phyloP scores from a whole-genome alignment of 53 echinoderm and acorn worm species.

The Holothuria scabra region DNA sequence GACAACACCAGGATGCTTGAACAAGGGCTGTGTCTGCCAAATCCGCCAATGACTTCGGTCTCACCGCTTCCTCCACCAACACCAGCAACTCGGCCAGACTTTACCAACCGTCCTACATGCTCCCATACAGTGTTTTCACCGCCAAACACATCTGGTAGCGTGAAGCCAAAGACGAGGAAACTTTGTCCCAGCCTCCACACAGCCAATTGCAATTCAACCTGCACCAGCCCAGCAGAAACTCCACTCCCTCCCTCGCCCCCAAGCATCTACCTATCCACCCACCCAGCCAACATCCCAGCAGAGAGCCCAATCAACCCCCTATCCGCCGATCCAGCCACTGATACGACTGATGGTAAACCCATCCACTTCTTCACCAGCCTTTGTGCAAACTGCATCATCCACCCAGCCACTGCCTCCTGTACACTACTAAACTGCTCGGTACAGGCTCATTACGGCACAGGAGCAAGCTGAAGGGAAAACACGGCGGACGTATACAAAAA shows the following conservation, averaged over 20 bases:
- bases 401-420: slow-evolving; percentile 14
- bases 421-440: slow-evolving; percentile 42
- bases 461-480: slow-evolving; percentile 41
- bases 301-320: neutral
- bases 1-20: slow-evolving; percentile 20
- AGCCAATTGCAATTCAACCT: neutral
- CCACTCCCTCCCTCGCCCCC: neutral
- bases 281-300: neutral
- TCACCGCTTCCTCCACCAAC: slow-evolving; percentile 24
- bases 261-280: slow-evolving; percentile 2
- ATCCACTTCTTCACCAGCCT: neutral
- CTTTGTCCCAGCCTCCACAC: slow-evolving; percentile 11
- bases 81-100: slow-evolving; percentile 14
- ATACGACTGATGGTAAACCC: neutral
- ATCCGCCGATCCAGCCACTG: neutral
- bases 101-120: neutral
- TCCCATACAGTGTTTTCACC: neutral
- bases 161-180: neutral
- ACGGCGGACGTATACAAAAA: neutral
- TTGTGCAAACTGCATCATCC: neutral
- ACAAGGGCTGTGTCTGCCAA: slow-evolving; percentile 23
- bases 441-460: slow-evolving; percentile 24
- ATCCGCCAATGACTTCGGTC: slow-evolving; percentile 12
- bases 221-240: neutral
- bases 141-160: slow-evolving; percentile 9